phyloP scores from a whole-genome alignment of 1,140 invertebrate genomes.

The Oppia nitens region DNA sequence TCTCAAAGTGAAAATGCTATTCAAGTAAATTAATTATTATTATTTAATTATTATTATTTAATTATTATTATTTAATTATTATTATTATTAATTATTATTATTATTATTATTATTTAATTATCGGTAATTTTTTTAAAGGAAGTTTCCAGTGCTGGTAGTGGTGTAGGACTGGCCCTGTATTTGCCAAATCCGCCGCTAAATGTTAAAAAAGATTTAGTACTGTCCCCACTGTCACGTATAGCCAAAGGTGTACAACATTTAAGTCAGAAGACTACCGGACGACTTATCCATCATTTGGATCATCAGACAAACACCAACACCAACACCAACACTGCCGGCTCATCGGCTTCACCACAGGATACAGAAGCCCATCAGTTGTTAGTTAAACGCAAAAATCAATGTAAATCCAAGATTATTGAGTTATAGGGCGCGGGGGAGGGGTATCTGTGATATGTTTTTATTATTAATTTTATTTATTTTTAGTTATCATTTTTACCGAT shows the following conservation, averaged over 20 bases:
- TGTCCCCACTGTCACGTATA: conserved; percentile 23
- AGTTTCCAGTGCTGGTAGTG: neutral
- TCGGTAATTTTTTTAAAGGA: neutral
- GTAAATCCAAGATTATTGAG: conserved; percentile 8
- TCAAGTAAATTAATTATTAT: conserved; percentile 30
- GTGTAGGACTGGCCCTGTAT: conserved; percentile 21
- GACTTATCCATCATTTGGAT: too few relatives aligned
- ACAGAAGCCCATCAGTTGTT: neutral
- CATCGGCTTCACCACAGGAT: too few relatives aligned
- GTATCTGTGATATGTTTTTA: neutral
- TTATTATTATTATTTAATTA: too few relatives aligned
- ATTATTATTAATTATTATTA: too few relatives aligned
- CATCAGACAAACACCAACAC: too few relatives aligned
- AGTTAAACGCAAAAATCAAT: conserved; percentile 1
- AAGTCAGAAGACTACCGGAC: conserved; percentile 41
- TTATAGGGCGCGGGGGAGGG: neutral
- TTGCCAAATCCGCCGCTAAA: conserved; percentile 17
- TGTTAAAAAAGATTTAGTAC: conserved; percentile 23
- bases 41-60: too few relatives aligned
- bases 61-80: too few relatives aligned
- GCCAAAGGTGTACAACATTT: conserved; percentile 48
- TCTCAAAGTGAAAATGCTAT: conserved; percentile 61
- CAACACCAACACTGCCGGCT: neutral
- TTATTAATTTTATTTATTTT: neutral
- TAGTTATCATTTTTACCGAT: too few relatives aligned